These are phyloP conservation scores for Apistogramma diplotaenia DNA, from an alignment of 2,113 vertebrate genomes.

Conservation along the genomic window DNA sequence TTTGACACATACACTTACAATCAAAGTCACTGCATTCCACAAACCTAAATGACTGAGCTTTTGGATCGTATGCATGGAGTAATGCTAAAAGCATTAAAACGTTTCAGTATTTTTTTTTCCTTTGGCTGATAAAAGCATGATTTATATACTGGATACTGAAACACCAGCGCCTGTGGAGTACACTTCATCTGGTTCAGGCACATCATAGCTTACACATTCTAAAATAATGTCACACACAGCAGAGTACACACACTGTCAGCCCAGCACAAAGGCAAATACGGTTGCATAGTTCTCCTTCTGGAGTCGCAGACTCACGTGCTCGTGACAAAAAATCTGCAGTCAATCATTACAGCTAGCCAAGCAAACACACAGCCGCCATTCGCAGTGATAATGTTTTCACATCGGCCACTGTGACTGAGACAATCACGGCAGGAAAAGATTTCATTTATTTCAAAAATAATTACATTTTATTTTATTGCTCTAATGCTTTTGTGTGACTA, in stretches of 20 bases:
- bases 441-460: neutral
- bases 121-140: slow-evolving; percentile 54
- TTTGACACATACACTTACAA: slow-evolving; percentile 54
- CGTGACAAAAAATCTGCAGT: slow-evolving; percentile 71
- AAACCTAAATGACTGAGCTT: slow-evolving; percentile 38
- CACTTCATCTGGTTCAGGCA: slow-evolving; percentile 71
- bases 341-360: slow-evolving; percentile 70
- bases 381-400: slow-evolving; percentile 59
- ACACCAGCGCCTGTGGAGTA: slow-evolving; percentile 31
- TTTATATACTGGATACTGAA: slow-evolving; percentile 46
- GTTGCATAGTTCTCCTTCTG: slow-evolving; percentile 51
- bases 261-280: slow-evolving; percentile 78
- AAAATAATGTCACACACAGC: slow-evolving; percentile 75
- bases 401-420: slow-evolving; percentile 25
- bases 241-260: slow-evolving; percentile 71
- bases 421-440: slow-evolving; percentile 5
- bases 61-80: slow-evolving; percentile 40
- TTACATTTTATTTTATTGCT: neutral
- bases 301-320: slow-evolving; percentile 51
- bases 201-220: slow-evolving; percentile 78
- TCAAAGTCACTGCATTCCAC: slow-evolving; percentile 59
- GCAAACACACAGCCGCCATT: slow-evolving; percentile 68
- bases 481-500: neutral
- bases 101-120: slow-evolving; percentile 23
- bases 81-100: slow-evolving; percentile 41